Evolutionary conservation across 2,113 vertebrate genomes (phyloP), one percentile per base, ranked within the genome.

Genomic region (Limnothrissa miodon): DNA sequence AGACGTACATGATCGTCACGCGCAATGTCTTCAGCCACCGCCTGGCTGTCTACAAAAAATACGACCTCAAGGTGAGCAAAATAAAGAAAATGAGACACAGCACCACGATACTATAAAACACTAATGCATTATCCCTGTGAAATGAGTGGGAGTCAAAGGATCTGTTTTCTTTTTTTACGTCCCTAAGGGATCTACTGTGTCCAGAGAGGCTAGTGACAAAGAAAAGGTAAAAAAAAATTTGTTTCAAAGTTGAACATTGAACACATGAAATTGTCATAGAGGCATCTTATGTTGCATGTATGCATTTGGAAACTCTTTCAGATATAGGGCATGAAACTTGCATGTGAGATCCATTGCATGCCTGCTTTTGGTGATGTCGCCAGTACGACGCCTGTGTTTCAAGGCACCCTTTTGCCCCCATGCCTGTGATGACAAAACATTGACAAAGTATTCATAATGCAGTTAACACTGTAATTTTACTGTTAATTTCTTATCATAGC

Each of bases 1-100:
- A 99, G 93, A 97, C 97, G 88, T 99, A 99, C 89, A 98, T 99
- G 97, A 96, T 99, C 89, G 98, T 99, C 82, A 99, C 97, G 80
- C 97, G 97, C 90, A 99, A 99, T 44, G 98, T 99, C 79, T 99
- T 99, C 95, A 99, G 98, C 89, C 97, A 97, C 89, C 97, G 97
- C 85, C 95, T 99, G 83, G 97, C 96, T 82, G 98, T 99, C 89
- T 99, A 96, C 95, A 96, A 96, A 91, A 99, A 99, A 94, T 99
- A 99, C 6, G 98, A 99, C 92, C 93, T 99, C 89, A 99, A 99
- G 98, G 98, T 99, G 23, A 33, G 33, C 11, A 33, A 66, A 2
- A 66, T 13, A n/a, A 42, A 42, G 42, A 42, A 2, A 42, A 42
- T 10, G 59, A 7, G 59, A 66, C 33, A 6, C 21, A 23, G 51